These are phyloP conservation scores for Drosophila kanekoi DNA, from an alignment of 2,888 invertebrate genomes.

Conservation along the genomic window DNA sequence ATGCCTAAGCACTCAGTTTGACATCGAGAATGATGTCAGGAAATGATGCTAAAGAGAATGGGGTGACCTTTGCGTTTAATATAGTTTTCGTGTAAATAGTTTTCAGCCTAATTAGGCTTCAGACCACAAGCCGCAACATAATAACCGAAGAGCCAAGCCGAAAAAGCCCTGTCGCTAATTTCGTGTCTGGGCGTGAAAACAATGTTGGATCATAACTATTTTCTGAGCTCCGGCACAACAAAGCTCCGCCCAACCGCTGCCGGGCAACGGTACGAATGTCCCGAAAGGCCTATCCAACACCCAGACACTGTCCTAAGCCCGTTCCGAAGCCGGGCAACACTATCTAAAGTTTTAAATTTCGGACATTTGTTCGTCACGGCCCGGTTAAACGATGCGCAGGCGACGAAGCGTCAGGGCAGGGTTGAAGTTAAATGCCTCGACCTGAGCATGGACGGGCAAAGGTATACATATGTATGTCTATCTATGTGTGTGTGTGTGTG, in stretches of 20 bases:
- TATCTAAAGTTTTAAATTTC: conserved; percentile 77
- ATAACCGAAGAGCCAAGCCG: not conserved
- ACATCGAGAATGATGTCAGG: too few species aligned
- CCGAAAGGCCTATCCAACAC: conserved; percentile 20
- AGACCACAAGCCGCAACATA: conserved; percentile 3
- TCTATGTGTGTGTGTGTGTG: conserved; percentile 19
- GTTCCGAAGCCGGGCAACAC: conserved; percentile 46
- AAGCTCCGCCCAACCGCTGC: conserved; percentile 55
- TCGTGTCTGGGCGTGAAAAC: conserved; percentile 36
- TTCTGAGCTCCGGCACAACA: conserved; percentile 28
- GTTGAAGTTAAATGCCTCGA: conserved; percentile 52
- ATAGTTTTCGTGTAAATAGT: too few species aligned
- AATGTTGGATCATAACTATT: conserved; percentile 70
- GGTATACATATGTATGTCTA: conserved; percentile 8
- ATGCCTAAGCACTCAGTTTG: not conserved
- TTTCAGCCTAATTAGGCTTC: not conserved
- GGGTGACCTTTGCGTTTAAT: too few species aligned
- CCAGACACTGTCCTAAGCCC: conserved; percentile 21
- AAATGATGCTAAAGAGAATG: too few species aligned
- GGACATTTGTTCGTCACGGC: conserved; percentile 75
- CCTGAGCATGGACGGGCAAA: conserved; percentile 43
- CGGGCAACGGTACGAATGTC: conserved; percentile 20
- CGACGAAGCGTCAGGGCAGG: conserved; percentile 27
- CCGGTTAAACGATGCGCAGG: conserved; percentile 36
- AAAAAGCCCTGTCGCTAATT: conserved; percentile 36